These are phyloP conservation scores for Shargacucullia verbasci DNA, from an alignment of 2,888 invertebrate genomes.

Conservation along the genomic window DNA sequence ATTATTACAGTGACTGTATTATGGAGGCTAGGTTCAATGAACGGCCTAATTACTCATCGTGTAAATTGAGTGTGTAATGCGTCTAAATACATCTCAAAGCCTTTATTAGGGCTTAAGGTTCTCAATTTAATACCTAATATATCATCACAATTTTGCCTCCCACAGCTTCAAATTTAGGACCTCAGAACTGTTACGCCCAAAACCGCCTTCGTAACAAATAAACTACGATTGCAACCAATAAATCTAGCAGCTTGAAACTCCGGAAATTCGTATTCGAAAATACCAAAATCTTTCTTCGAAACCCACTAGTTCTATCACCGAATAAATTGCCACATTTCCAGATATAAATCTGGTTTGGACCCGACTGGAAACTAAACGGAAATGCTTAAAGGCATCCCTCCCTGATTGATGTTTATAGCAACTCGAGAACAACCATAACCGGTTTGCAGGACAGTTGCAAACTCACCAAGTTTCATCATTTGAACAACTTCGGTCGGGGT, in stretches of 20 bases:
- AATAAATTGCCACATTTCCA: slow-evolving; percentile 30
- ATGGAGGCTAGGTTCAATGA: slow-evolving; percentile 2
- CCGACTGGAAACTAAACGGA: slow-evolving; percentile 9
- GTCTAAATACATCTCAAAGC: too few relatives aligned
- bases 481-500: slow-evolving; percentile 30
- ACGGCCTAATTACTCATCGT: slow-evolving; percentile 9
- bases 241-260: slow-evolving; percentile 33
- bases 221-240: slow-evolving; percentile 13
- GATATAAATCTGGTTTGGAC: slow-evolving; percentile 31
- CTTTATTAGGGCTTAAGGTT: too few relatives aligned
- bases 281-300: slow-evolving; percentile 27
- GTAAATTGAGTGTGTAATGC: slow-evolving; percentile 16
- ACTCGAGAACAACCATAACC: slow-evolving; percentile 44
- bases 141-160: too few relatives aligned
- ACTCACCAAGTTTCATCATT: slow-evolving; percentile 51
- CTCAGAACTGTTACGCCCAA: too few relatives aligned
- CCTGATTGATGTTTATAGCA: slow-evolving; percentile 36
- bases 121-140: not conserved
- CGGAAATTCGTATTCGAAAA: slow-evolving; percentile 3
- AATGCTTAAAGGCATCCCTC: slow-evolving; percentile 42
- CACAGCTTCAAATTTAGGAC: too few relatives aligned
- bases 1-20: not conserved
- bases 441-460: slow-evolving; percentile 53
- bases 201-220: not conserved
- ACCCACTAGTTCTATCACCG: slow-evolving; percentile 21